Percentiles rank a stretch among this genome's conserved stretches.
phyloP scores from a whole-genome alignment of 1,140 invertebrate species.

The Papilio helenus region DNA sequence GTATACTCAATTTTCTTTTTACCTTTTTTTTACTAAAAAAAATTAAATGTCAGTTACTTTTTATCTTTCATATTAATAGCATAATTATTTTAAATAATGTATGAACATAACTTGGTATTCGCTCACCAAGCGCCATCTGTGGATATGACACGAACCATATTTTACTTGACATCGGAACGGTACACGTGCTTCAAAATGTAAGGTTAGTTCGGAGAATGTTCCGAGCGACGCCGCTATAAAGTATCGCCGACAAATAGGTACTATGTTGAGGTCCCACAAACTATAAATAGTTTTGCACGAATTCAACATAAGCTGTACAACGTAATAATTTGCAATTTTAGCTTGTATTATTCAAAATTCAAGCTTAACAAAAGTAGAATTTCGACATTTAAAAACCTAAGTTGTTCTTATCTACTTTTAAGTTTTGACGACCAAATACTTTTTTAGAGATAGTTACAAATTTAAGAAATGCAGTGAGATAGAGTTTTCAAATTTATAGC shows the following conservation, averaged over 20 bases:
- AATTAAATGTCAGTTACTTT: neutral
- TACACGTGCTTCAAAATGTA: conserved; percentile 39
- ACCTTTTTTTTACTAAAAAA: neutral
- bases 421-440: too few species aligned
- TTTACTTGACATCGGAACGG: conserved; percentile 34
- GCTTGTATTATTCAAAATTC: neutral
- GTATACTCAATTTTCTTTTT: neutral
- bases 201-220: conserved; percentile 33
- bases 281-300: conserved; percentile 15
- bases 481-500: neutral
- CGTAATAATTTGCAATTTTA: neutral
- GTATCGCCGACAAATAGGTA: conserved; percentile 28
- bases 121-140: conserved; percentile 1
- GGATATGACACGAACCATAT: conserved; percentile 39
- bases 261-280: neutral
- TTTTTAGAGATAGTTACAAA: too few species aligned
- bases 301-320: neutral
- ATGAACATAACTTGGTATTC: conserved; percentile 17
- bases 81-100: neutral
- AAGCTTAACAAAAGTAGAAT: too few species aligned
- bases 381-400: too few species aligned
- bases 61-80: conserved; percentile 1
- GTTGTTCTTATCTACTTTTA: too few species aligned
- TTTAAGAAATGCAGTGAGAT: too few species aligned
- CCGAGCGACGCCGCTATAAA: conserved; percentile 20